A percentile compares a stretch with the other conserved stretches of the same genome.
Evolutionary conservation across 2,113 vertebrate species (phyloP).

Genomic region (Sinocyclocheilus grahami): DNA sequence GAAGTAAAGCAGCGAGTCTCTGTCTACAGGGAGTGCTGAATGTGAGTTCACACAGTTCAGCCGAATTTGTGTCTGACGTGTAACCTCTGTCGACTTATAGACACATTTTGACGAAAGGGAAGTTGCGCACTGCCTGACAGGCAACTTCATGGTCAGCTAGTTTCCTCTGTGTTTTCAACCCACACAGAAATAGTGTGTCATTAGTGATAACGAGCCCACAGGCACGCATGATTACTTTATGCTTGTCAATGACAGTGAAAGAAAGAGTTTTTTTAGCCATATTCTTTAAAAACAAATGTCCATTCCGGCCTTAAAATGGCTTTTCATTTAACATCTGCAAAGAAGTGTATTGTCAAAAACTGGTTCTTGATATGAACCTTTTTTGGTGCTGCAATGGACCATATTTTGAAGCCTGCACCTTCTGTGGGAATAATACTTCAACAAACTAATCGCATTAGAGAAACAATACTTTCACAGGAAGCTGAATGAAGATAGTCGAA

Average conservation of each 20-base stretch:
- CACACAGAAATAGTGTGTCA: background rate
- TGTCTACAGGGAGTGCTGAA: background rate
- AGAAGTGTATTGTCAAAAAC: background rate
- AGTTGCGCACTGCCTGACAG: conserved; percentile 56
- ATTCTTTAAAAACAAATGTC: background rate
- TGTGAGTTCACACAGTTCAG: background rate
- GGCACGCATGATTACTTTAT: too few relatives aligned
- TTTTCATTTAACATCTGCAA: background rate
- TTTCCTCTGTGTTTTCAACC: conserved; percentile 59
- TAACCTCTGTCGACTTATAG: conserved; percentile 20
- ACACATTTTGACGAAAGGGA: conserved; percentile 59
- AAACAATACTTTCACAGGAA: conserved; percentile 1
- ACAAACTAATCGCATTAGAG: background rate
- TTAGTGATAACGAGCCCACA: background rate
- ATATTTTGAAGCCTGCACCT: background rate
- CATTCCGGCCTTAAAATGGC: background rate
- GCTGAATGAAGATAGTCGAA: background rate
- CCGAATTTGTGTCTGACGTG: background rate
- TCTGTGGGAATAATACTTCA: background rate
- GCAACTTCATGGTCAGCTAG: conserved; percentile 50
- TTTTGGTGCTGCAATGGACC: background rate
- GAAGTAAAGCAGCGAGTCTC: background rate
- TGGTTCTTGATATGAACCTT: background rate
- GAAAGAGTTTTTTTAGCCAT: background rate
- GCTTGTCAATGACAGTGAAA: background rate